Evolutionary conservation across 2,888 invertebrate species (phyloP), one percentile per base, ranked within the genome.

Genomic region (Aleiodes testaceus): DNA sequence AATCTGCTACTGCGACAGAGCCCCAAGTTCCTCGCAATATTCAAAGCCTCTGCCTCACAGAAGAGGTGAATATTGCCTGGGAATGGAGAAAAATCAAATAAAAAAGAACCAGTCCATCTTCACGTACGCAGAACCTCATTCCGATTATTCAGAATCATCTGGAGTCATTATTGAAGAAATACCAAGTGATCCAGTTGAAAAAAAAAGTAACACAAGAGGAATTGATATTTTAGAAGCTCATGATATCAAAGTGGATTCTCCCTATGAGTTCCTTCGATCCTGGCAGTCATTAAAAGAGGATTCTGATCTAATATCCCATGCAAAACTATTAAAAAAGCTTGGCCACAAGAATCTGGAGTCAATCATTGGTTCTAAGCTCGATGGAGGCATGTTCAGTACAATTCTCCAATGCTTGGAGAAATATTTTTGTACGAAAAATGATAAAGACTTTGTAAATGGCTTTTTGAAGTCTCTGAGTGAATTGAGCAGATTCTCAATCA

Each of bases 321-420:
- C 87, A 2, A 74, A 81, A 68, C 78, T 89, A 44, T 69, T 89
- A n/a, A 79, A 83, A 74, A 79, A 80, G 79, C 72, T 88, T 45
- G 76, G 78, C 6, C 76, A 75, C 3, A 73, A 79, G 1, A 76
- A 80, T 52, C 69, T 85, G 18, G 72, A 66, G 47, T 69, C 74
- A 88, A 88, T 88, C 61, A 82, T 88, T 79, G 88, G 88, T 11
- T 87, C 83, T 65, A 88, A 87, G 78, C 75, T 89, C 47, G 88
- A 89, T 50, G 87, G 84, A 12, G 77, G 79, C 12, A 88, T 88
- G 84, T 82, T 88, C 55, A 85, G 82, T 63, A 79, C 72, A 4
- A 84, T 89, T 30, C 70, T 89, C 11, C 82, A 77, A 50, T 87
- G 88, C 68, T 76, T 88, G 18, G 84, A 85, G 50, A 75, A 74